Evolutionary conservation across 2,888 invertebrate species (phyloP), one percentile per base, ranked within the genome.

Genomic region (Aphidoletes aphidimyza): DNA sequence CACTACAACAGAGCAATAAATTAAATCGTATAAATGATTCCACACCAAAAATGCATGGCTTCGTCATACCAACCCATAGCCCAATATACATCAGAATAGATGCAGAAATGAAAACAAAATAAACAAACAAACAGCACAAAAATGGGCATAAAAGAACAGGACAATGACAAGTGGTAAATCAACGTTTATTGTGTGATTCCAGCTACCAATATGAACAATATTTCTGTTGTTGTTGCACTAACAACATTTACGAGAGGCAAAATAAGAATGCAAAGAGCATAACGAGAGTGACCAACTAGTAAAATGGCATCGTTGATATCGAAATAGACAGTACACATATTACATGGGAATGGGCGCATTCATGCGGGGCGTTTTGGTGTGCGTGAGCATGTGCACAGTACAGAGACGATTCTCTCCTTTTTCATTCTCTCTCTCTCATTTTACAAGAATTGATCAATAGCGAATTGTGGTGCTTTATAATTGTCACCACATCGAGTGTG

Each of bases 151-250:
- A 30, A 69, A 26, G 30, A 26, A 69, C 69, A 69, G 69, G 69
- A 69, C 69, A 69, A 69, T 69, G 69, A 69, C 69, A 69, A 69
- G 69, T 69, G 69, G 69, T 69, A 69, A 69, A 69, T 69, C 69
- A 69, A 69, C 69, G 69, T 69, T 69, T 69, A 69, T 69, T 69
- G 69, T 69, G 14, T 69, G 69, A 69, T 69, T 69, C 34, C n/a
- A n/a, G 69, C 69, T 69, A 69, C 69, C 69, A 30, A 30, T 69
- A 30, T 26, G 30, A 17, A 69, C 30, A 30, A 69, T 69, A 30
- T 69, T 30, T 69, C 0, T 14, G 6, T 14, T n/a, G n/a, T n/a
- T n/a, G n/a, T n/a, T n/a, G n/a, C n/a, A n/a, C n/a, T n/a, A n/a
- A n/a, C n/a, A n/a, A 3, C 22, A 22, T 54, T 1, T 22, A n/a